Percentiles rank a stretch among this genome's conserved stretches.
These are phyloP conservation scores for Cirrhinus mrigala DNA, from an alignment of 2,797 vertebrate species.

Conservation along the genomic window DNA sequence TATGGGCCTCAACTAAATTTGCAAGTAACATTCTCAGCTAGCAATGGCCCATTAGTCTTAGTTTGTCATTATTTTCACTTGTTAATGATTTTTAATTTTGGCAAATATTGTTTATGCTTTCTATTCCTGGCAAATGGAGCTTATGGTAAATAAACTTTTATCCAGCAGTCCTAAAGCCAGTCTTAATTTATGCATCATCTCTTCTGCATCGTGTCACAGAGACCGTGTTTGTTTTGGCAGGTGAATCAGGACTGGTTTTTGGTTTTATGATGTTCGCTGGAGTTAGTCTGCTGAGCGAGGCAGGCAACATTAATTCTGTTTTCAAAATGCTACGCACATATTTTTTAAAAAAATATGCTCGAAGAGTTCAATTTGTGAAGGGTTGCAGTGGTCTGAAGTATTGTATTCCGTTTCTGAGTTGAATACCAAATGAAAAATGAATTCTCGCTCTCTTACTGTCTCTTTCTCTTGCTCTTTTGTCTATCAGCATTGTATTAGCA, in stretches of 20 bases:
- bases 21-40: neutral
- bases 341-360: neutral
- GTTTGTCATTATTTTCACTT: neutral
- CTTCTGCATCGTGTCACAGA: constrained; percentile 9
- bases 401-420: constrained; percentile 30
- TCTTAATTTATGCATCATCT: neutral
- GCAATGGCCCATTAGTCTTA: neutral
- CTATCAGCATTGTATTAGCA: neutral
- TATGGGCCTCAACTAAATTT: neutral
- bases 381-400: constrained; percentile 1
- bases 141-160: constrained; percentile 6
- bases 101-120: neutral
- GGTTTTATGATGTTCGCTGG: constrained; percentile 21
- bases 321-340: constrained; percentile 7
- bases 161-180: neutral
- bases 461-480: neutral
- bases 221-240: constrained; percentile 32
- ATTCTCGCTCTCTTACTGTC: neutral
- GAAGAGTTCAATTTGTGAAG: neutral
- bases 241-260: constrained; percentile 13
- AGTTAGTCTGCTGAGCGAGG: neutral
- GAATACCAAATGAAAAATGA: constrained; percentile 10
- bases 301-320: constrained; percentile 9
- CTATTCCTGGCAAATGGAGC: neutral
- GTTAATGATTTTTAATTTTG: neutral